Conservation (phyloP, 2,113 vertebrate genomes). For the Gobiocypris rarus region DNA sequence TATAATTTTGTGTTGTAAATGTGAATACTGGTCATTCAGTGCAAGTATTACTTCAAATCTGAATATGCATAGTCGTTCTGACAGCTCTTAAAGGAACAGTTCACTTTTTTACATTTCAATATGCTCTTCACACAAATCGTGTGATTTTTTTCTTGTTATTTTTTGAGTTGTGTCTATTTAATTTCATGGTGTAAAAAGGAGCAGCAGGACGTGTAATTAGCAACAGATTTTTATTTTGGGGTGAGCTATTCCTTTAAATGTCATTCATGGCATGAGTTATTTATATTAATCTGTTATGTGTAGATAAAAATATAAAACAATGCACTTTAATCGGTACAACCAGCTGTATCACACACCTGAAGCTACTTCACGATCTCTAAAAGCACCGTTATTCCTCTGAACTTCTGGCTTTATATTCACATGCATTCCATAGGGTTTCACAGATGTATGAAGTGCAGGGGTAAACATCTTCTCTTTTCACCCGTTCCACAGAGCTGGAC, state of each 20-base stretch:
- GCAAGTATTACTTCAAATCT: neutral
- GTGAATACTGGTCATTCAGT: neutral
- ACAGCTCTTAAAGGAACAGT: neutral
- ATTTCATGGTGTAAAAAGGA: neutral
- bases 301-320: slow-evolving; percentile 1
- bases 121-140: neutral
- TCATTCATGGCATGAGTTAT: neutral
- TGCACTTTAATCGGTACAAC: slow-evolving; percentile 15
- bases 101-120: neutral
- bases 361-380: slow-evolving; percentile 17
- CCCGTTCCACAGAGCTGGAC: neutral
- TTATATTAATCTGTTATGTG: neutral
- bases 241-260: slow-evolving; percentile 5
- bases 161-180: neutral
- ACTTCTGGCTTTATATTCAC: slow-evolving; percentile 2
- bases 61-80: neutral
- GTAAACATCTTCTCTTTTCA: neutral
- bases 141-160: neutral
- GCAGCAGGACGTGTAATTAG: neutral
- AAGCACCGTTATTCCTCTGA: neutral
- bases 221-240: neutral
- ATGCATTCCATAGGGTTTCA: slow-evolving; percentile 13
- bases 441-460: neutral
- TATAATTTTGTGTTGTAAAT: neutral
- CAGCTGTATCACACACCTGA: slow-evolving; percentile 9